Conservation (phyloP, 2,888 invertebrate species). For the Arge pagana region DNA sequence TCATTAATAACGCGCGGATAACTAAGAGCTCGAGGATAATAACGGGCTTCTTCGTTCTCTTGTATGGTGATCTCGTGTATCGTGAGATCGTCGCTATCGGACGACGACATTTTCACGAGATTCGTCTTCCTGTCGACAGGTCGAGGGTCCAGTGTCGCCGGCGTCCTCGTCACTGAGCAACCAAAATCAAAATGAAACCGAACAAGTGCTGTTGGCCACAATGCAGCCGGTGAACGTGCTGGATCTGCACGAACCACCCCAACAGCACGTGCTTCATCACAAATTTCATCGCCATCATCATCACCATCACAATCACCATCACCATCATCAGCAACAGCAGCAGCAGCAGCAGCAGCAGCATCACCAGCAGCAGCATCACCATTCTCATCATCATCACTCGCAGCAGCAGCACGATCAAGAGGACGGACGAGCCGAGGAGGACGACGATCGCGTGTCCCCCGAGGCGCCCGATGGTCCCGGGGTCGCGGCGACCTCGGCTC, state of each 20-base stretch:
- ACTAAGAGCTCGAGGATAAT: too few relatives aligned
- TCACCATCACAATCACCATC: constrained; percentile 54
- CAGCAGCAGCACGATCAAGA: constrained; percentile 54
- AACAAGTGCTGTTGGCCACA: constrained; percentile 70
- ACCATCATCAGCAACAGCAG: constrained; percentile 59
- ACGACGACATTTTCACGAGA: too few relatives aligned
- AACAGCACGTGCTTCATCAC: constrained; percentile 66
- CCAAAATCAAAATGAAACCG: constrained; percentile 54
- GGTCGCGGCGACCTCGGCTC: constrained; percentile 61
- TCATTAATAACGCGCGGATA: too few relatives aligned
- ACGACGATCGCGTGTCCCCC: constrained; percentile 48
- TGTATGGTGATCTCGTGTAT: too few relatives aligned
- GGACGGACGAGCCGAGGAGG: constrained; percentile 53
- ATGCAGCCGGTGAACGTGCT: constrained; percentile 88
- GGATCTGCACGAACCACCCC: constrained; percentile 69
- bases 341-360: constrained; percentile 55
- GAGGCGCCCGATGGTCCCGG: constrained; percentile 62
- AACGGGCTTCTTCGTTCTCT: too few relatives aligned
- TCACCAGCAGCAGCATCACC: constrained; percentile 46
- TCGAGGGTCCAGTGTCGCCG: constrained; percentile 54
- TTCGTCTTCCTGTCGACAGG: too few relatives aligned
- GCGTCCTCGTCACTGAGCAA: constrained; percentile 55
- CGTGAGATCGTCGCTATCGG: too few relatives aligned
- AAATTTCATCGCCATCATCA: constrained; percentile 65
- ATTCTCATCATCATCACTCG: constrained; percentile 14